These are phyloP conservation scores for Gymnarchus niloticus DNA, from an alignment of 2,113 vertebrate genomes.

Conservation along the genomic window DNA sequence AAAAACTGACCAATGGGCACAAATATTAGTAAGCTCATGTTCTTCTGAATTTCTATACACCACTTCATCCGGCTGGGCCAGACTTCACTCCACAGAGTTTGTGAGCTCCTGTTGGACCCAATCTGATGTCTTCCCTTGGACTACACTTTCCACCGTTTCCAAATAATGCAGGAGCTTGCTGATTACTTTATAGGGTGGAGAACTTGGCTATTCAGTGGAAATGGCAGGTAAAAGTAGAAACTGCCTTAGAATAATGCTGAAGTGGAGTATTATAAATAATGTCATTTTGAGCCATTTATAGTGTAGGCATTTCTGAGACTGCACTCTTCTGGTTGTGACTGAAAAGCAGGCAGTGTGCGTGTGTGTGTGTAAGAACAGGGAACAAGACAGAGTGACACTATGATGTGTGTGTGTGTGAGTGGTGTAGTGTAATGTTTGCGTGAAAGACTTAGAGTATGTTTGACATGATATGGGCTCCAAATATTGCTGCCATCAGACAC, in stretches of 20 bases:
- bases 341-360: conserved; percentile 13
- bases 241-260: not conserved
- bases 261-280: not conserved
- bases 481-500: too few species aligned
- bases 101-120: too few species aligned
- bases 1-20: not conserved
- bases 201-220: not conserved
- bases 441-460: too few species aligned
- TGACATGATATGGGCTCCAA: too few species aligned
- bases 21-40: too few species aligned
- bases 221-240: not conserved
- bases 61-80: too few species aligned
- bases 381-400: not conserved
- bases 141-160: not conserved
- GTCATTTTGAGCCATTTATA: not conserved
- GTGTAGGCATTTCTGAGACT: not conserved
- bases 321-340: not conserved
- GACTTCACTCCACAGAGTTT: too few species aligned
- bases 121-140: not conserved
- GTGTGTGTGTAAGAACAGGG: not conserved
- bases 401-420: conserved; percentile 3
- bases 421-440: too few species aligned
- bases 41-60: too few species aligned
- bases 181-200: not conserved
- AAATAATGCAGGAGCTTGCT: not conserved